These are phyloP conservation scores for Mantis religiosa DNA, from an alignment of 2,888 invertebrate genomes.

Conservation along the genomic window DNA sequence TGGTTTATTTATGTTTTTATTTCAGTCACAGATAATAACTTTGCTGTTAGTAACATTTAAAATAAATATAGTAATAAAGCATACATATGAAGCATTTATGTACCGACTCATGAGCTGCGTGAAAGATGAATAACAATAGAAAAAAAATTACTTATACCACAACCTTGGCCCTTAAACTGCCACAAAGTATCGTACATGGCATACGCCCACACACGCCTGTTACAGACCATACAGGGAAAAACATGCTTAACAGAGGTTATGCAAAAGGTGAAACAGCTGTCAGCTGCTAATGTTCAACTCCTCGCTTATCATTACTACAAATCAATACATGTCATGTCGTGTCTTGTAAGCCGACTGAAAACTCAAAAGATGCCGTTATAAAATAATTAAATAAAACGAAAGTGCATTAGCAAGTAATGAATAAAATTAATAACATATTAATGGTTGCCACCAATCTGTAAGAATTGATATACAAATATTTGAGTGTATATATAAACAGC, in stretches of 20 bases:
- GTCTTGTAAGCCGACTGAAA: neutral
- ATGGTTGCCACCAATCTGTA: too few relatives aligned
- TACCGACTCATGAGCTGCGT: neutral
- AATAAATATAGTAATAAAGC: neutral
- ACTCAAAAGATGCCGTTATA: neutral
- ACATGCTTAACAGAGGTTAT: neutral
- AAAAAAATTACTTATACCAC: neutral
- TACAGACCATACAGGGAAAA: neutral
- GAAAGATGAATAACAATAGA: neutral
- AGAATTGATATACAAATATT: too few relatives aligned
- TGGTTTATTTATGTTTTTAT: neutral
- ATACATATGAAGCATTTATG: neutral
- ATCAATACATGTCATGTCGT: neutral
- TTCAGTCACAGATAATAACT: neutral
- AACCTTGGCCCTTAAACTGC: neutral
- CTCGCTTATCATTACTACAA: neutral
- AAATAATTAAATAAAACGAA: neutral
- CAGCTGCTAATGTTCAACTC: neutral
- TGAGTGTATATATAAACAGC: too few relatives aligned
- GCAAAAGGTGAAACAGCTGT: neutral
- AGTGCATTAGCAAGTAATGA: neutral
- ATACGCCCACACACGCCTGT: neutral
- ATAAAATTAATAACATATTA: too few relatives aligned
- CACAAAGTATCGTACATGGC: neutral
- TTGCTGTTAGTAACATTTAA: neutral